Evolutionary conservation across 2,888 invertebrate species (phyloP).

Genomic region (Lasioglossum villosulum): DNA sequence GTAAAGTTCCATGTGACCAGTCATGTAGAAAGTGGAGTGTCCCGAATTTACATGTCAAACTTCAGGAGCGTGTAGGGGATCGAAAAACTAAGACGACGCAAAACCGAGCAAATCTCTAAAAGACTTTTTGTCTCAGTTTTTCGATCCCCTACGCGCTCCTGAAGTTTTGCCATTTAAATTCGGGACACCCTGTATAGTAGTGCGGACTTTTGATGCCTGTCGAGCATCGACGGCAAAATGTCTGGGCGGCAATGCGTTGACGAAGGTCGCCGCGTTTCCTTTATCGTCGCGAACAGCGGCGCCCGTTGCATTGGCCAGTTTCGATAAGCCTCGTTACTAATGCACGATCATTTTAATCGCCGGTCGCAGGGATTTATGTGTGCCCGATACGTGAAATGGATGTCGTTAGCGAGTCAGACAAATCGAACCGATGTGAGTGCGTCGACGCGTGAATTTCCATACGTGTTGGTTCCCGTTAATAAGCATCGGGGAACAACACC

Average conservation of each 20-base stretch:
- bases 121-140: no score
- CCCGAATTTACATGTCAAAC: no score
- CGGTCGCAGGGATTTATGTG: neutral
- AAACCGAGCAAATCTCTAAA: no score
- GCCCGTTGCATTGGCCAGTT: neutral
- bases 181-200: no score
- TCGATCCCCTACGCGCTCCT: no score
- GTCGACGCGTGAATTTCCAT: neutral
- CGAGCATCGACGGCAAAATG: neutral
- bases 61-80: no score
- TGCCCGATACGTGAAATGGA: neutral
- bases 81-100: no score
- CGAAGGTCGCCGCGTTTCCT: conserved; percentile 1
- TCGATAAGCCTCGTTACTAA: neutral
- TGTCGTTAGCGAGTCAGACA: neutral
- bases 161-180: no score
- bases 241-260: neutral
- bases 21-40: no score
- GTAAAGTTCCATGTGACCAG: no score
- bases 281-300: neutral
- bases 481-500: conserved; percentile 10
- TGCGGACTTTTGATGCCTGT: neutral
- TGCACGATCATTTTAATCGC: neutral
- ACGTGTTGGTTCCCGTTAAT: neutral
- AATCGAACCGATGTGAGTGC: neutral